Percentiles rank a stretch among this genome's conserved stretches.
These are phyloP conservation scores for Hemaris fuciformis DNA, from an alignment of 2,888 invertebrate genomes.

Conservation along the genomic window DNA sequence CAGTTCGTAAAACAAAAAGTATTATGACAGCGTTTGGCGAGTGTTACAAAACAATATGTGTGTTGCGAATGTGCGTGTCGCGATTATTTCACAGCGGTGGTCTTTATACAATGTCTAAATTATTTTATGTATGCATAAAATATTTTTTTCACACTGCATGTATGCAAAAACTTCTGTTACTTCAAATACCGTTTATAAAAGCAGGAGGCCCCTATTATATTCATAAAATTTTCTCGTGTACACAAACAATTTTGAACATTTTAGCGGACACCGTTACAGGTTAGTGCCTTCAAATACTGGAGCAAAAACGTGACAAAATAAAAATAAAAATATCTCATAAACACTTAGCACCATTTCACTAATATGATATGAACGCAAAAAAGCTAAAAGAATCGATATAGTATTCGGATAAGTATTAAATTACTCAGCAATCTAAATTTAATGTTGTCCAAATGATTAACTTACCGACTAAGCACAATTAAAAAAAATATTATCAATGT, in stretches of 20 bases:
- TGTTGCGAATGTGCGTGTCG: neutral
- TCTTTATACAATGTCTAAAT: neutral
- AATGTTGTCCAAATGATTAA: no score
- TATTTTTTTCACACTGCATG: no score
- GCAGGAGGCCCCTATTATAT: no score
- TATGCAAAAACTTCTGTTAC: no score
- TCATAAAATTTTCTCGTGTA: no score
- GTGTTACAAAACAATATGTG: neutral
- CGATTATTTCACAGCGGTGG: neutral
- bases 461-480: no score
- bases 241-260: neutral
- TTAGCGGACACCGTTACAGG: neutral
- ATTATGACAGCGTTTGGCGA: neutral
- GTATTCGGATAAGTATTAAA: neutral
- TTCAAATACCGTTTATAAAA: no score
- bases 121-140: no score
- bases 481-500: no score
- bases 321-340: neutral
- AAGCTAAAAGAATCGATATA: neutral
- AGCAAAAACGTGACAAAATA: neutral
- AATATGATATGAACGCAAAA: neutral
- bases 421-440: neutral
- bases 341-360: neutral
- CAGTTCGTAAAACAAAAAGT: neutral
- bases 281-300: neutral